These are phyloP conservation scores for Pitangus sulphuratus DNA, from an alignment of 2,797 vertebrate species.

Conservation along the genomic window DNA sequence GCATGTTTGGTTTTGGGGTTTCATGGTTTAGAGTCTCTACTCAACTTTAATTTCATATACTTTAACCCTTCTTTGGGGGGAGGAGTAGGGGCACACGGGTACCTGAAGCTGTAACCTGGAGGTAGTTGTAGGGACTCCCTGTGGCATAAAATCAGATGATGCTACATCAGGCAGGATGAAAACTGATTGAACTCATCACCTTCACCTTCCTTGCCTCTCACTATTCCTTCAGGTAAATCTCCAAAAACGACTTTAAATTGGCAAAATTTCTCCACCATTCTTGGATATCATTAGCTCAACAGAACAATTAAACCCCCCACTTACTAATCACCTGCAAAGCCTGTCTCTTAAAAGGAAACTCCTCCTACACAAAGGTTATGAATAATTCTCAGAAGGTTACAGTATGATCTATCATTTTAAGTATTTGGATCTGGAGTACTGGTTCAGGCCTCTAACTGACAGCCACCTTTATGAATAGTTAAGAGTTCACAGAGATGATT, in stretches of 20 bases:
- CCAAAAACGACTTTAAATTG: neutral
- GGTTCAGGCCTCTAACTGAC: constrained; percentile 68
- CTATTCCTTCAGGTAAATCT: neutral
- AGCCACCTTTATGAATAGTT: constrained; percentile 76
- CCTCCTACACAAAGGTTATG: constrained; percentile 33
- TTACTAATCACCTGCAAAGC: neutral
- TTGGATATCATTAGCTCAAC: neutral
- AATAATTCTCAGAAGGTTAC: constrained; percentile 61
- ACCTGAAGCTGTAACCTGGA: neutral
- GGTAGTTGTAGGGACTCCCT: neutral
- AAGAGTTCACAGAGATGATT: constrained; percentile 75
- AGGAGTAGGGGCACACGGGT: fast-evolving
- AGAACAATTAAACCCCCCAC: neutral
- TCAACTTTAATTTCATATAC: neutral
- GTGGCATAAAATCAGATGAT: neutral
- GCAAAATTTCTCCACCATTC: neutral
- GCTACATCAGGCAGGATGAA: neutral
- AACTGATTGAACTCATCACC: neutral
- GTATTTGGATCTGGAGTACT: constrained; percentile 48
- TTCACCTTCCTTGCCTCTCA: neutral
- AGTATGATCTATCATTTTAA: constrained; percentile 62
- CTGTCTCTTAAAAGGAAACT: constrained; percentile 12
- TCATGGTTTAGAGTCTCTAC: neutral
- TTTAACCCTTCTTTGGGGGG: fast-evolving
- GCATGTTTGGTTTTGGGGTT: neutral